Conservation (phyloP, 2,113 vertebrate species). For the Psittacula cyanocephala region DNA sequence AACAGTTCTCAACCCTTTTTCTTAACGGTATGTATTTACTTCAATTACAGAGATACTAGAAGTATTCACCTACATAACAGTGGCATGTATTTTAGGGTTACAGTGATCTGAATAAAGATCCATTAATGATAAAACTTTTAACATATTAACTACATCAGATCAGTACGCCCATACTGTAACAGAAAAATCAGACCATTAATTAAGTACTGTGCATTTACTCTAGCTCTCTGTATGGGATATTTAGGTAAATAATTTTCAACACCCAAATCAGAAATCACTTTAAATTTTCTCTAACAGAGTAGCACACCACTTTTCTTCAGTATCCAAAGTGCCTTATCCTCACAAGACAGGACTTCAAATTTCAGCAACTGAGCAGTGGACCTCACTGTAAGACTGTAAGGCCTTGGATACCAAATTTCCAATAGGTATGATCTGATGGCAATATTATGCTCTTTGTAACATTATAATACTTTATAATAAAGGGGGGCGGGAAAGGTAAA, state of each 20-base stretch:
- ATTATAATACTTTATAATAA: neutral
- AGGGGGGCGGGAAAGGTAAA: neutral
- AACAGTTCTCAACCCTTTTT: neutral
- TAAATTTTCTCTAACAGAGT: neutral
- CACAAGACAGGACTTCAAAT: neutral
- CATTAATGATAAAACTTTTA: neutral
- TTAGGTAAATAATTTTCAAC: neutral
- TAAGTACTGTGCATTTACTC: neutral
- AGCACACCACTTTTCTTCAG: neutral
- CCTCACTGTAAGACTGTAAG: fast-evolving
- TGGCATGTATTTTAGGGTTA: neutral
- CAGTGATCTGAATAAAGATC: neutral
- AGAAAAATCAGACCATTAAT: neutral
- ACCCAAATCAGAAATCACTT: neutral
- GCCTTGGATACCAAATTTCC: neutral
- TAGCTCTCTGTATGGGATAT: neutral
- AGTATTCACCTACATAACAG: neutral
- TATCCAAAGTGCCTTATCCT: neutral
- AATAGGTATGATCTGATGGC: neutral
- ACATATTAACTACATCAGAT: neutral
- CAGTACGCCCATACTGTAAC: neutral
- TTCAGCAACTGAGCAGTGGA: neutral
- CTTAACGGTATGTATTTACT: neutral
- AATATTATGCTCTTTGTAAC: neutral
- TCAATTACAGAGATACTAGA: neutral